Evolutionary conservation across 2,888 invertebrate genomes (phyloP).

Genomic region (Lycia hirtaria): DNA sequence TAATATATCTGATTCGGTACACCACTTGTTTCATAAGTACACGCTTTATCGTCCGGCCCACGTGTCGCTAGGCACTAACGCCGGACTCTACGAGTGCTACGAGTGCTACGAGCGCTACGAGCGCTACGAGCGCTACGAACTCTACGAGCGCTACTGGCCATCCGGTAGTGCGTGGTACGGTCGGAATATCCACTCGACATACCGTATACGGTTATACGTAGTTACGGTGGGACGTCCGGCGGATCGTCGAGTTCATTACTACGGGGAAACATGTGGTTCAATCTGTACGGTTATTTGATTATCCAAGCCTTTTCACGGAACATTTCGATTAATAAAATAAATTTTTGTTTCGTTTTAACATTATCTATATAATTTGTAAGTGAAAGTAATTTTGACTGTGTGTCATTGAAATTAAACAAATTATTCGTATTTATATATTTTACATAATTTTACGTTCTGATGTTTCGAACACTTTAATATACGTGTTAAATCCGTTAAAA

Average conservation of each 20-base stretch:
- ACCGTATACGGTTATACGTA: slow-evolving; percentile 15
- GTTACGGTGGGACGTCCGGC: slow-evolving; percentile 1
- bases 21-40: too few relatives aligned
- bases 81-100: slow-evolving; percentile 9
- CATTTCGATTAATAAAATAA: too few relatives aligned
- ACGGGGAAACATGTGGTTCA: not conserved
- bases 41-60: slow-evolving; percentile 14
- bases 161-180: slow-evolving; percentile 28
- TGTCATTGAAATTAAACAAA: too few relatives aligned
- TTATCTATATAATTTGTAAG: too few relatives aligned
- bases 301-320: not conserved
- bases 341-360: not conserved
- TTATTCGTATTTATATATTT: too few relatives aligned
- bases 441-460: too few relatives aligned
- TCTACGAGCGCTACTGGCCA: slow-evolving; percentile 22
- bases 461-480: too few relatives aligned
- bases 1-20: too few relatives aligned
- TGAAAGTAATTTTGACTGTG: too few relatives aligned
- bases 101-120: slow-evolving; percentile 15
- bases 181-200: slow-evolving; percentile 34
- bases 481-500: too few relatives aligned
- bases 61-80: slow-evolving; percentile 41
- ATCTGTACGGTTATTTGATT: not conserved
- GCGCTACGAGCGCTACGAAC: slow-evolving; percentile 3
- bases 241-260: slow-evolving; percentile 12